Evolutionary conservation across 30 jellyfish, hydroid and myxozoan genomes (phyloP).

Genomic region (Aurelia aurita complex sp. Pacific): DNA sequence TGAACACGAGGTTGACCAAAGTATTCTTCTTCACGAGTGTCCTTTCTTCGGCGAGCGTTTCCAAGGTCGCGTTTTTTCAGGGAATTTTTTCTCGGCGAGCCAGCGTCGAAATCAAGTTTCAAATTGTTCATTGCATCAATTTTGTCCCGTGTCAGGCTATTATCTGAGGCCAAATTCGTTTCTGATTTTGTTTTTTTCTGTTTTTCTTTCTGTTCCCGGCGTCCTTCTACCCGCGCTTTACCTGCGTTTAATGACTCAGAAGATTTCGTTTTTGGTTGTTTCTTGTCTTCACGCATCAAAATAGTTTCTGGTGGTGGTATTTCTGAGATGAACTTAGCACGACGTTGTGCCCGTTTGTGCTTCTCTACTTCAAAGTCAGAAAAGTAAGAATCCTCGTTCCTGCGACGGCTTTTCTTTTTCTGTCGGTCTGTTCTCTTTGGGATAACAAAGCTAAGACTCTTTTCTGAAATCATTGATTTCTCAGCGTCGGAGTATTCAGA

Average conservation of each 20-base stretch:
- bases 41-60: constrained; percentile 57
- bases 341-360: constrained; percentile 90
- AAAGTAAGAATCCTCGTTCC: constrained; percentile 89
- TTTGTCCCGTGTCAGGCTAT: constrained; percentile 37
- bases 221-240: constrained; percentile 90
- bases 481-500: constrained; percentile 79
- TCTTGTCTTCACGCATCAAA: constrained; percentile 20
- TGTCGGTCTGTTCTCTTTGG: constrained; percentile 46
- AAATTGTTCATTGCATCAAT: constrained; percentile 75
- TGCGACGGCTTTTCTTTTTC: constrained; percentile 59
- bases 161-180: constrained; percentile 71
- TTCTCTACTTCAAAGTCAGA: constrained; percentile 95
- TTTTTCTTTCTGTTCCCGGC: constrained; percentile 87
- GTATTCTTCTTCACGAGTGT: constrained; percentile 61
- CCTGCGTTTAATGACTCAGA: constrained; percentile 91
- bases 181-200: constrained; percentile 92
- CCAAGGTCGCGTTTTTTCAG: constrained; percentile 78
- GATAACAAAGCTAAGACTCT: constrained; percentile 34
- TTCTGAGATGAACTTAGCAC: constrained; percentile 62
- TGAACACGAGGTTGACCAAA: constrained; percentile 77
- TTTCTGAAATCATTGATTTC: constrained; percentile 49
- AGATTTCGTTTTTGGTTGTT: constrained; percentile 57
- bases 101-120: constrained; percentile 66
- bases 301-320: constrained; percentile 69
- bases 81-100: constrained; percentile 75